A percentile compares a stretch with the other conserved stretches of the same genome.
These are phyloP conservation scores for Drosophila saltans DNA, from an alignment of 1,140 invertebrate genomes.

Conservation along the genomic window DNA sequence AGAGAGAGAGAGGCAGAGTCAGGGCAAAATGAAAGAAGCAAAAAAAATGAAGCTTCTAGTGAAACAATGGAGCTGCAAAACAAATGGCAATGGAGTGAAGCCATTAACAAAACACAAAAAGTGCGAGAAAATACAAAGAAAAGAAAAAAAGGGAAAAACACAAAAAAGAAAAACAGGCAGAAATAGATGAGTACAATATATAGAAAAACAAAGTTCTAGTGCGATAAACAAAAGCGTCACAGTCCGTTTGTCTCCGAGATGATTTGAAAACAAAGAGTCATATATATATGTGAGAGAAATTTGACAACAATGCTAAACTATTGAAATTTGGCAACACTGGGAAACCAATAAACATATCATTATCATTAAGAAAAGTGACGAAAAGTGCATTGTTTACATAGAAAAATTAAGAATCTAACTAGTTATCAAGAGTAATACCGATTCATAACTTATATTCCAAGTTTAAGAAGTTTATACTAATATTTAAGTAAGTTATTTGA, in stretches of 20 bases:
- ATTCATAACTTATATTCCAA: too few relatives aligned
- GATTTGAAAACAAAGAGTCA: constrained; percentile 5
- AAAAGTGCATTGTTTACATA: background rate
- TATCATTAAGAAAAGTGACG: background rate
- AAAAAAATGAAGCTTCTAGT: constrained; percentile 37
- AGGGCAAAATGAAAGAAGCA: background rate
- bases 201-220: constrained; percentile 47
- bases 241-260: constrained; percentile 33
- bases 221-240: constrained; percentile 55
- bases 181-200: constrained; percentile 51
- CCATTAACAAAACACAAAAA: constrained; percentile 68
- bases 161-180: constrained; percentile 36
- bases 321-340: constrained; percentile 25
- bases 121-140: constrained; percentile 15
- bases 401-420: too few relatives aligned
- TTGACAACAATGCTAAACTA: constrained; percentile 12
- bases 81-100: constrained; percentile 70
- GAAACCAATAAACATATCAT: background rate
- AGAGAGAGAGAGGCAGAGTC: too few relatives aligned
- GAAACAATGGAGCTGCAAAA: constrained; percentile 61
- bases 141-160: constrained; percentile 25
- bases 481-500: too few relatives aligned
- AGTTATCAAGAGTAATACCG: too few relatives aligned
- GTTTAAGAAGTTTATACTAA: too few relatives aligned
- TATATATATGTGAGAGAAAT: background rate